Evolutionary conservation across 2,113 vertebrate genomes (phyloP), one percentile per base, ranked within the genome.

Genomic region (Atrichornis clamosus): DNA sequence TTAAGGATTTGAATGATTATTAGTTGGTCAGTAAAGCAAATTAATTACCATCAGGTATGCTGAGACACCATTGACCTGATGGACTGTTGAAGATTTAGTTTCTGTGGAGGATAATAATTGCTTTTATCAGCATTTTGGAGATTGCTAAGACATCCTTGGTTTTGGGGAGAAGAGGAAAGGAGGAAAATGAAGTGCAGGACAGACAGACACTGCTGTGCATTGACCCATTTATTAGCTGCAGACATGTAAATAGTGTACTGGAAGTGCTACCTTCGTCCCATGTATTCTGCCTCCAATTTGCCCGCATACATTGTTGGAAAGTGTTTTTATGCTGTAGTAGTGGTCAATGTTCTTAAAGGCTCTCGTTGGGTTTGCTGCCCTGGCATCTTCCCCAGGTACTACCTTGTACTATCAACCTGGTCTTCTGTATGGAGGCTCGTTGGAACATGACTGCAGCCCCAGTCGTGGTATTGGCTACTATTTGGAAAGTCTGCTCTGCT

Each of bases 321-420:
- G 27, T 41, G 5, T 42, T 59, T 87, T 93, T 67, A 6, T 41
- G 10, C 19, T 70, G 11, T 35, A 52, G 35, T n/a, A 44, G 20
- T 27, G 12, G 18, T 32, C 39, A 10, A 5, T 23, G 27, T 77
- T 58, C 44, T 70, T 41, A 16, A 12, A 24, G 0, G 2, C 50
- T 87, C 9, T 86, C 5, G 15, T 88, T 59, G 59, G 32, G 6
- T 72, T 68, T 89, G 37, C 21, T 58, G 7, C 5, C 2, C 17
- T 41, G 62, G 4, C 18, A 5, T 65, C n/a, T 83, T 72, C 63
- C 30, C 27, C 67, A 99, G 99, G 99, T 92, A 99, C 99, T 0
- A 97, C 98, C 33, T 97, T 99, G 32, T 99, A 99, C 94, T 99
- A 99, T 83, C 99, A 99, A 96, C 99, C 99, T 12, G 99, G 99